Conservation (phyloP, 2,113 vertebrate species). For the Brachyhypopomus occidentalis region DNA sequence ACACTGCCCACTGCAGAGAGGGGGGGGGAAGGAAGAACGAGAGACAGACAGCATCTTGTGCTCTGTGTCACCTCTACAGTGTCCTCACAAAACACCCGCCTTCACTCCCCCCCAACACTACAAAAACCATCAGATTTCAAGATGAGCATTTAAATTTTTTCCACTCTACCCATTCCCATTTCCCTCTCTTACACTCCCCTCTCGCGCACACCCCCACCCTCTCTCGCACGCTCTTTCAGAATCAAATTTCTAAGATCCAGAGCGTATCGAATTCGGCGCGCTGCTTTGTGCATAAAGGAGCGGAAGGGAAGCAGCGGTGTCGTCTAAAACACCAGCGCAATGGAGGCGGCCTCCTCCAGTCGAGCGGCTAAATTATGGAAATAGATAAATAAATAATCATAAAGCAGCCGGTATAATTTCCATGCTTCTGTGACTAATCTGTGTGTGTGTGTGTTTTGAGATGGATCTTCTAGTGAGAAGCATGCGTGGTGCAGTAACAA, state of each 20-base stretch:
- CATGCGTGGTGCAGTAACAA: conserved; percentile 18
- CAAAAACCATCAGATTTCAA: conserved; percentile 20
- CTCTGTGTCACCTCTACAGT: conserved; percentile 44
- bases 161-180: conserved; percentile 1
- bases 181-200: background rate
- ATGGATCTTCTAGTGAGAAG: background rate
- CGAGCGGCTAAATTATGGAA: conserved; percentile 54
- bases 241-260: conserved; percentile 60
- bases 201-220: conserved; percentile 9
- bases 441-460: conserved; percentile 21
- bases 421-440: conserved; percentile 51
- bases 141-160: conserved; percentile 6
- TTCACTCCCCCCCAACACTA: background rate
- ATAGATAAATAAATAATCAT: conserved; percentile 54
- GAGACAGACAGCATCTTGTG: conserved; percentile 33
- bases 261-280: conserved; percentile 55
- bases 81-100: conserved; percentile 20
- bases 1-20: conserved; percentile 51
- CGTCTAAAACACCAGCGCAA: conserved; percentile 50
- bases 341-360: conserved; percentile 44
- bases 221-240: conserved; percentile 44
- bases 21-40: conserved; percentile 34
- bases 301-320: conserved; percentile 41
- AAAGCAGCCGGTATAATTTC: conserved; percentile 44
- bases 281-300: conserved; percentile 50